Base-by-base conservation (phyloP, 2,888 invertebrate species). In the Acronicta alni region DNA sequence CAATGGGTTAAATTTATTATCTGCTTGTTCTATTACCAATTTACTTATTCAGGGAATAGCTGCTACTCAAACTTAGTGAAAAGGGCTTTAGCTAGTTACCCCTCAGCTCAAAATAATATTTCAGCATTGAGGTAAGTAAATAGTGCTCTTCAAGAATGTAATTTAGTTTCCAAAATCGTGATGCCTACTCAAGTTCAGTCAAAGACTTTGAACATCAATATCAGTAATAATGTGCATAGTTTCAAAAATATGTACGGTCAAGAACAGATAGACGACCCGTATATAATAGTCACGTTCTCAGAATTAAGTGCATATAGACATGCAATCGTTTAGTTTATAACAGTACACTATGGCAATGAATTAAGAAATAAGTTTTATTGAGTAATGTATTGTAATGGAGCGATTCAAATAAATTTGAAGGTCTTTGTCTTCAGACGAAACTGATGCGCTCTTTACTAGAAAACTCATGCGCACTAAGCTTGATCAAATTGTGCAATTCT, bases 281-380 rank as follows among this genome's bases (percentile, higher is more conserved):
- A 10, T 16, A 17, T 15, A 32, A 54, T 51, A 63, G 62, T 69
- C 75, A 75, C 78, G 75, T 75, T 67, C 52, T 38, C 1, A 58
- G 59, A 58, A 66, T 46, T 58, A 57, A 79, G 56, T 71, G 66
- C 62, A 45, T 64, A 55, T 63, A 48, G 62, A 72, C 77, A 79
- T 72, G 74, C 73, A 67, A 73, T 45, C 52, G 38, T 64, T 42
- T 66, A 32, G 37, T 47, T 47, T 14, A 20, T 51, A 67, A 32
- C 51, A 15, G 51, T 61, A 32, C n/a, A 16, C 12, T 16, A 42
- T 39, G 45, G 14, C 7, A 15, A 8, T 20, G 8, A 14, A n/a
- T 65, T 45, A 54, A 30, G 41, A 70, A 49, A 49, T 54, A 49
- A 18, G n/a, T 37, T 45, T n/a, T 0, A 45, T 32, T 41, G 53